Conservation (phyloP, 2,797 vertebrate species). For the Mus caroli region DNA sequence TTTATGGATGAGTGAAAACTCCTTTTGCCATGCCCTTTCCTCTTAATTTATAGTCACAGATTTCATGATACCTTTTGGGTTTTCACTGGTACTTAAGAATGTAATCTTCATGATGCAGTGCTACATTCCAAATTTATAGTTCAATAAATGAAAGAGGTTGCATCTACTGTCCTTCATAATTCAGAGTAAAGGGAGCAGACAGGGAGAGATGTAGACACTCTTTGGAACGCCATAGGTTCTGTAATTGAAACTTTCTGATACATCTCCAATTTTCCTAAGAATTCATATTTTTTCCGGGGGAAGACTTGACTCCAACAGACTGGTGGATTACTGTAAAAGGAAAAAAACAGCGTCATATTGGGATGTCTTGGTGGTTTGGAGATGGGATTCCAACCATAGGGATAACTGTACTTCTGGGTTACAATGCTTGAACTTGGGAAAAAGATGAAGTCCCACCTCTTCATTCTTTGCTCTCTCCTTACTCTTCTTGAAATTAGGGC, state of each 20-base stretch:
- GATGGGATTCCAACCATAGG: not conserved
- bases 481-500: not conserved
- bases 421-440: not conserved
- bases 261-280: slow-evolving; percentile 38
- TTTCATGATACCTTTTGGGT: slow-evolving; percentile 40
- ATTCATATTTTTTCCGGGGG: not conserved
- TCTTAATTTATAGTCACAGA: slow-evolving; percentile 53
- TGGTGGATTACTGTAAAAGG: not conserved
- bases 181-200: slow-evolving; percentile 33
- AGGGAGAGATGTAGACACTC: not conserved
- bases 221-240: not conserved
- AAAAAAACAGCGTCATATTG: too few species aligned
- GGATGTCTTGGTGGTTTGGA: not conserved
- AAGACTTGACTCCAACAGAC: not conserved
- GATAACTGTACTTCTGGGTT: not conserved
- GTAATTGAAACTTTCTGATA: slow-evolving; percentile 35
- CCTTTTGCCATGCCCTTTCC: slow-evolving; percentile 28
- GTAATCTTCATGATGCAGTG: not conserved
- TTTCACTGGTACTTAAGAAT: slow-evolving; percentile 23
- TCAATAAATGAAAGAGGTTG: slow-evolving; percentile 33
- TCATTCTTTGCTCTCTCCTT: not conserved
- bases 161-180: slow-evolving; percentile 35
- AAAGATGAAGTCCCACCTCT: not conserved
- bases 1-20: not conserved
- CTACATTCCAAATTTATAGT: slow-evolving; percentile 31